Evolutionary conservation across 2,888 invertebrate species (phyloP), one percentile per base, ranked within the genome.

Genomic region (Erebia ligea): DNA sequence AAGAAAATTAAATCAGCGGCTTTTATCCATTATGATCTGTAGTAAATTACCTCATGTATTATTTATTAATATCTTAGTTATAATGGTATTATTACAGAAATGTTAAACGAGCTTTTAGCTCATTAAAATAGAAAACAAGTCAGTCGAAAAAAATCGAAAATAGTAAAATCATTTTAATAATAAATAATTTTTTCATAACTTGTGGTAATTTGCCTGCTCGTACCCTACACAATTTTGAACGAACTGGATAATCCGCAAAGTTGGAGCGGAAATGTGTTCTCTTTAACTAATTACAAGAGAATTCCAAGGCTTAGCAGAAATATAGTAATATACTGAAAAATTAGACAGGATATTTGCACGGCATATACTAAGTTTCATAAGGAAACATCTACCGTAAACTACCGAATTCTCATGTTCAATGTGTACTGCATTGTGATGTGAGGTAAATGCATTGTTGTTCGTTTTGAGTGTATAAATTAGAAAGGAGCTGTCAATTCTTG

Each of bases 381-480:
- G 58, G 34, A 58, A 58, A 40, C 34, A 42, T n/a, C n/a, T n/a
- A n/a, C n/a, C n/a, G 19, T 45, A 11, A 5, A 19, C 19, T 64
- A 80, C 75, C 80, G 80, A 83, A 84, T 78, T 84, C 81, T 78
- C 78, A 82, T 87, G 88, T 90, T 87, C 79, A 88, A 90, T 88
- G 90, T 91, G 91, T 91, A 89, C 88, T 90, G 90, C 88, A 88
- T 84, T 85, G 88, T 91, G 85, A 84, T 80, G 87, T 84, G 88
- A 88, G 79, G 75, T 74, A 75, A 69, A 87, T 87, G 86, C 84
- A 83, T 82, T 81, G 82, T 78, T n/a, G 19, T 83, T 78, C 17
- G 42, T 66, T 45, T 45, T 40, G 79, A 83, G 87, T 88, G 84
- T 88, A 78, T 80, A 75, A 80, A 77, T 62, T 21, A 62, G 62